Percentiles rank a stretch among this genome's conserved stretches.
phyloP scores from a whole-genome alignment of 2,113 vertebrate species.

The Nesoenas mayeri region DNA sequence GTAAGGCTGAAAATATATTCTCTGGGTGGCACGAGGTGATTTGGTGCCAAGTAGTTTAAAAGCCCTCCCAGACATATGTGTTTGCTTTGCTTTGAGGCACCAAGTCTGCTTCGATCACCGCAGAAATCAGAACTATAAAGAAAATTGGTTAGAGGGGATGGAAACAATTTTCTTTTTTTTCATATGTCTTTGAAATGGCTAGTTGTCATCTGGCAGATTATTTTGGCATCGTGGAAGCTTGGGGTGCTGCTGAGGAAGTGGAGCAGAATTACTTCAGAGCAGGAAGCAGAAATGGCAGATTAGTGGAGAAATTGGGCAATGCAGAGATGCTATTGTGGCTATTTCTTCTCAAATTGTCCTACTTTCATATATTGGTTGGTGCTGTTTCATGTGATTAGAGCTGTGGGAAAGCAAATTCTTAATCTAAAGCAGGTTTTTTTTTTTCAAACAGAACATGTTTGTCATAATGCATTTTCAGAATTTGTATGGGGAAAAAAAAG shows the following conservation, averaged over 20 bases:
- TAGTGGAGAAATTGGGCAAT: neutral
- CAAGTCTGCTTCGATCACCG: neutral
- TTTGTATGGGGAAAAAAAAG: neutral
- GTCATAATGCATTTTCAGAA: neutral
- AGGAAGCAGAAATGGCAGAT: neutral
- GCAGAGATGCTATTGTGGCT: neutral
- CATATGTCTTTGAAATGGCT: neutral
- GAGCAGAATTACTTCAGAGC: neutral
- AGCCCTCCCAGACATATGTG: slow-evolving; percentile 5
- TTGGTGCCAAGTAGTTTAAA: slow-evolving; percentile 22
- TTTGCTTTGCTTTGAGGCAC: slow-evolving; percentile 23
- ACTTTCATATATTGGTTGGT: neutral
- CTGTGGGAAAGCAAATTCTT: neutral
- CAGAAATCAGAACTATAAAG: neutral
- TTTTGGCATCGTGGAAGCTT: neutral
- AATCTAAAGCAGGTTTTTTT: neutral
- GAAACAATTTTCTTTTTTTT: neutral
- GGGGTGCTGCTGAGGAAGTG: neutral
- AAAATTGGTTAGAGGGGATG: neutral
- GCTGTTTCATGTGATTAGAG: neutral
- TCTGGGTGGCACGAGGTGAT: neutral
- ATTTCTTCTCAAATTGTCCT: neutral
- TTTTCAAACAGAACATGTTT: neutral
- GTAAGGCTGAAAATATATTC: neutral
- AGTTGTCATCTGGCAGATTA: neutral